phyloP scores from a whole-genome alignment of 2,113 vertebrate species.

The Entomyzon cyanotis region DNA sequence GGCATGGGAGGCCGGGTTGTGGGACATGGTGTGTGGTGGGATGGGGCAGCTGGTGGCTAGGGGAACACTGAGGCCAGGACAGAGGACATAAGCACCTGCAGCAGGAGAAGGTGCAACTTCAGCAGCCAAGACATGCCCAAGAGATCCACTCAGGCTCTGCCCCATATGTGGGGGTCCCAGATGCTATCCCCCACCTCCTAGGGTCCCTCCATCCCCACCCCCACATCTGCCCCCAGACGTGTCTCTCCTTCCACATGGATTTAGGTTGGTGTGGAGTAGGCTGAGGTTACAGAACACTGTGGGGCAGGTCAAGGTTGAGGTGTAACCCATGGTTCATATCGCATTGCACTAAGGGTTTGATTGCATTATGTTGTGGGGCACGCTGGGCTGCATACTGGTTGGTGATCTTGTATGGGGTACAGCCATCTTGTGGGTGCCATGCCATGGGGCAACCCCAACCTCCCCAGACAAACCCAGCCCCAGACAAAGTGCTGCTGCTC shows the following conservation, averaged over 20 bases:
- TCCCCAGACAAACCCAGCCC: not conserved
- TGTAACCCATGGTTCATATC: not conserved
- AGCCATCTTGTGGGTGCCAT: not conserved
- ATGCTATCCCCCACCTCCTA: not conserved
- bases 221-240: not conserved
- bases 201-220: not conserved
- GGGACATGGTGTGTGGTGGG: not conserved
- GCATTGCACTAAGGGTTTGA: not conserved
- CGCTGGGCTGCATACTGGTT: not conserved
- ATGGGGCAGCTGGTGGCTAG: rapidly evolving
- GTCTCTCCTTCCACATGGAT: not conserved
- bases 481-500: not conserved
- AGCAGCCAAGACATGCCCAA: not conserved
- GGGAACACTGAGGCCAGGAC: too few relatives aligned
- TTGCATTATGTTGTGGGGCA: not conserved
- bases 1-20: not conserved
- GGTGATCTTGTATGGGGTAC: not conserved
- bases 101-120: not conserved
- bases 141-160: not conserved
- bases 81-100: not conserved
- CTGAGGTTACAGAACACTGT: not conserved
- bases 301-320: not conserved
- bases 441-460: not conserved
- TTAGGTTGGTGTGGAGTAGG: not conserved
- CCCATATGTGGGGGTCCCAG: not conserved